These are phyloP conservation scores for Ferdinandea cuprea DNA, from an alignment of 2,888 invertebrate genomes.

Conservation along the genomic window DNA sequence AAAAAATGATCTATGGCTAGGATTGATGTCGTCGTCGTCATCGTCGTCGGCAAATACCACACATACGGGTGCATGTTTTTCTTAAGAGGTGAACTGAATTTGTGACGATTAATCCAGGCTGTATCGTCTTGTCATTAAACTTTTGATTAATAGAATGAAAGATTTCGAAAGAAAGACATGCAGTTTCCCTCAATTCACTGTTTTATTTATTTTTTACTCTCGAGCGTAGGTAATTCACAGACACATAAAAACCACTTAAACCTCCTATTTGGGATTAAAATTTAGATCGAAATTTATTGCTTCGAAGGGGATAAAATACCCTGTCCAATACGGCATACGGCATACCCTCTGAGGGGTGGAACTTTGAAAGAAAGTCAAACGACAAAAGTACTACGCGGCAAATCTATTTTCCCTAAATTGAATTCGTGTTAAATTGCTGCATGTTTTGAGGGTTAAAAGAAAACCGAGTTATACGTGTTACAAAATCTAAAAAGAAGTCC, in stretches of 20 bases:
- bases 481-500: neutral
- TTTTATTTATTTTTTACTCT: neutral
- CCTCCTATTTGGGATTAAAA: neutral
- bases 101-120: constrained; percentile 4
- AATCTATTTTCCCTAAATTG: constrained; percentile 6
- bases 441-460: neutral
- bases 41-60: neutral
- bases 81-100: neutral
- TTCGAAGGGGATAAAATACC: neutral
- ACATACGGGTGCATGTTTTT: neutral
- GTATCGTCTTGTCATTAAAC: neutral
- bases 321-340: no score
- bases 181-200: no score
- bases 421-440: neutral
- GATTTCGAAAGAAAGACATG: no score
- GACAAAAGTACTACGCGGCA: neutral
- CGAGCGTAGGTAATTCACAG: constrained; percentile 31
- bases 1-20: constrained; percentile 28
- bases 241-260: constrained; percentile 30
- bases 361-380: constrained; percentile 2
- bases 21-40: constrained; percentile 20
- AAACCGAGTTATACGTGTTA: constrained; percentile 22
- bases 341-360: constrained; percentile 21
- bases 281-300: constrained; percentile 11
- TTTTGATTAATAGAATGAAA: neutral